These are phyloP conservation scores for Morinoia aosen DNA, from an alignment of 2,888 invertebrate genomes.

Conservation along the genomic window DNA sequence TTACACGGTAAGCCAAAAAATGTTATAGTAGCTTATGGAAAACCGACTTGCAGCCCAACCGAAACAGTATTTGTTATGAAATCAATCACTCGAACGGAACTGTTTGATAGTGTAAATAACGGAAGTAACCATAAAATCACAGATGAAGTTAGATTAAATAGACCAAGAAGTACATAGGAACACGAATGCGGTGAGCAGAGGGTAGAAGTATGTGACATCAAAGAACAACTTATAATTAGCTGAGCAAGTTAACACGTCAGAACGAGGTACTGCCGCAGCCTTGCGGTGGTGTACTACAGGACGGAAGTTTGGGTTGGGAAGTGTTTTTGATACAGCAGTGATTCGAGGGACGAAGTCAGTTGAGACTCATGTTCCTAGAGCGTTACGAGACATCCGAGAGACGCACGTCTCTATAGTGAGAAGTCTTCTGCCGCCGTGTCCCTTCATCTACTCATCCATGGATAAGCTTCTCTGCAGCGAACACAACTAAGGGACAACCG, in stretches of 20 bases:
- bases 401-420: not conserved
- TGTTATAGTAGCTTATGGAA: too few species aligned
- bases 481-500: not conserved
- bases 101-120: too few species aligned
- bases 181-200: not conserved
- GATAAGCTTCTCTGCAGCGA: not conserved
- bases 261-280: not conserved
- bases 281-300: not conserved
- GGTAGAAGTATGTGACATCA: not conserved
- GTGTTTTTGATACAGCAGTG: not conserved
- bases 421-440: not conserved
- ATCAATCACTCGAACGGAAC: too few species aligned
- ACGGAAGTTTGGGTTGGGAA: not conserved
- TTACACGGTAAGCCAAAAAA: too few species aligned
- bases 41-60: too few species aligned
- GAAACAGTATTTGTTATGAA: too few species aligned
- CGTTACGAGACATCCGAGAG: not conserved
- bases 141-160: too few species aligned
- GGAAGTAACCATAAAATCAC: too few species aligned
- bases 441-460: not conserved
- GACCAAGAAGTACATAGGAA: too few species aligned
- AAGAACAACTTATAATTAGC: not conserved
- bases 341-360: not conserved
- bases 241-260: not conserved
- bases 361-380: not conserved